Evolutionary conservation across 1,140 invertebrate species (phyloP).

Genomic region (Eupristina koningsbergeri): DNA sequence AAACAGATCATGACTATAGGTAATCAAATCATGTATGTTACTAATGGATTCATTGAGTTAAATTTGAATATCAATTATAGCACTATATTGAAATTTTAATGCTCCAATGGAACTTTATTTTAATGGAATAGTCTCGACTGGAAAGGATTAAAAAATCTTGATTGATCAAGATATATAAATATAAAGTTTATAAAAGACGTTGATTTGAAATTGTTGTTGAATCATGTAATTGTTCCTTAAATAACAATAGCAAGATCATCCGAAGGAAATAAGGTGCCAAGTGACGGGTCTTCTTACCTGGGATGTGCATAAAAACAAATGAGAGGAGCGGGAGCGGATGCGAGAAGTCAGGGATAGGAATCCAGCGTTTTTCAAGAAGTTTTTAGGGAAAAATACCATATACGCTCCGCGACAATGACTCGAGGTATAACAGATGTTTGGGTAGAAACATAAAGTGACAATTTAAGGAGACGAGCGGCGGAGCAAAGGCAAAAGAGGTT

Average conservation of each 20-base stretch:
- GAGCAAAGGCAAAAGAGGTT: conserved; percentile 17
- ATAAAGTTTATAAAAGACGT: neutral
- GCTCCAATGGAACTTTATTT: too few species aligned
- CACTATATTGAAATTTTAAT: neutral
- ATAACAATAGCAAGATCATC: neutral
- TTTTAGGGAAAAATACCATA: conserved; percentile 37
- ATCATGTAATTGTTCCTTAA: conserved; percentile 21
- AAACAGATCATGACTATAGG: too few species aligned
- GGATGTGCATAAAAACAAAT: conserved; percentile 10
- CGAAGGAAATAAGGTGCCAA: conserved; percentile 24
- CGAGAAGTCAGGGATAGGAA: conserved; percentile 8
- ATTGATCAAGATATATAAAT: neutral
- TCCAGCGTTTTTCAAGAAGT: conserved; percentile 23
- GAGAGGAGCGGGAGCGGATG: conserved; percentile 29
- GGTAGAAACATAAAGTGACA: conserved; percentile 42
- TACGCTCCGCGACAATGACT: conserved; percentile 12
- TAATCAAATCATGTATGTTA: too few species aligned
- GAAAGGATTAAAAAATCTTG: too few species aligned
- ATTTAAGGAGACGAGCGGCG: conserved; percentile 29
- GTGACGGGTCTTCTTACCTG: conserved; percentile 23
- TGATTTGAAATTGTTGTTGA: neutral
- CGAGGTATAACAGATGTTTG: conserved; percentile 38
- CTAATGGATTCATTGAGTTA: too few species aligned
- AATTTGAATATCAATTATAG: too few species aligned
- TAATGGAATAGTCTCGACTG: neutral